Evolutionary conservation across 2,797 vertebrate genomes (phyloP), one percentile per base, ranked within the genome.

Genomic region (Leucoraja ocellata): DNA sequence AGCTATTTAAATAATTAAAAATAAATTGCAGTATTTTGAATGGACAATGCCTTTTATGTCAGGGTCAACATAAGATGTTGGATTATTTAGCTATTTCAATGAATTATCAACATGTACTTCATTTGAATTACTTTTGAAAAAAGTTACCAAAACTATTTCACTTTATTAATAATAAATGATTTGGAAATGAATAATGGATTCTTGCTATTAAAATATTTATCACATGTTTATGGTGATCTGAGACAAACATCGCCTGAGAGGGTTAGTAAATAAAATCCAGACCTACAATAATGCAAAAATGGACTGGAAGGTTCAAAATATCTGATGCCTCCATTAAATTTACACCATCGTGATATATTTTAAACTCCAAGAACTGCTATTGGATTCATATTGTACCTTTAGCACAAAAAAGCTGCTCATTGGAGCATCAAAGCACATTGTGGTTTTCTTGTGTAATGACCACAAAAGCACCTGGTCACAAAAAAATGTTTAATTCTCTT

Each of bases 151-250:
- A 8, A 63, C 61, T 8, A 65, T 14, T 90, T 63, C 65, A 16
- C 36, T 71, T 68, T 90, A 71, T 68, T 36, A 36, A 21, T 90
- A 90, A 36, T 90, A 39, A 46, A 58, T 83, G 61, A 21, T 73
- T 65, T 71, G 39, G 65, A 90, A 36, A 90, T 36, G 68, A 90
- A 90, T 71, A 71, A 71, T 14, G 23, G 32, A 65, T 65, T 46
- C 4, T 90, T 68, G 63, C 16, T 90, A 90, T 90, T 90, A 90
- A 90, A 90, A 71, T 68, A 65, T 90, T 90, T 32, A 90, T 21
- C 39, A 32, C 16, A 71, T 4, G 23, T 71, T 90, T 90, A 8
- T 32, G 16, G n/a, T 71, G n/a, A 36, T 36, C 86, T 9, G 16
- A 65, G 63, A 90, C 63, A 90, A 65, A 39, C 18, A 2, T 81